Percentiles rank a stretch among this genome's conserved stretches.
These are phyloP conservation scores for Parauchenoglanis ngamensis DNA, from an alignment of 2,797 vertebrate genomes.

Conservation along the genomic window DNA sequence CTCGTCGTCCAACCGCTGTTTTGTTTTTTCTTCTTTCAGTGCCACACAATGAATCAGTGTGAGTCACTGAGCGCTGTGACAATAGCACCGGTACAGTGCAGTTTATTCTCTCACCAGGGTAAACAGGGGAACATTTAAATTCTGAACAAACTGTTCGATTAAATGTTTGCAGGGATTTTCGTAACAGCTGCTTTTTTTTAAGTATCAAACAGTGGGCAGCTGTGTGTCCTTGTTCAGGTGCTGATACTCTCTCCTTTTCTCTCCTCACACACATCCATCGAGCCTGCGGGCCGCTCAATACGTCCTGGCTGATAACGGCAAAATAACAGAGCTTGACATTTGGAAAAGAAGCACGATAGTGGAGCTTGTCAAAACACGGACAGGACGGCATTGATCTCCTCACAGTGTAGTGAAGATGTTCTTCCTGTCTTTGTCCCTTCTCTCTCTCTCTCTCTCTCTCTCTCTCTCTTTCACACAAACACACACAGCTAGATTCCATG, in stretches of 20 bases:
- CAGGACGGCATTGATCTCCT: conserved; percentile 57
- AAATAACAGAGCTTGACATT: conserved; percentile 61
- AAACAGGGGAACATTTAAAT: background rate
- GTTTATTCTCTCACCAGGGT: conserved; percentile 4
- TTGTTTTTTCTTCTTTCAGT: background rate
- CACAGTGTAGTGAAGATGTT: conserved; percentile 41
- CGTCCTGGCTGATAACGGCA: conserved; percentile 52
- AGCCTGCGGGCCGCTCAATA: conserved; percentile 57
- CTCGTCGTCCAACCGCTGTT: background rate
- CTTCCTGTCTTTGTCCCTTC: conserved; percentile 10
- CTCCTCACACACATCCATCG: conserved; percentile 42
- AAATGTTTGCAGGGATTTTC: background rate
- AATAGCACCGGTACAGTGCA: background rate
- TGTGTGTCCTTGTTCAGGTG: conserved; percentile 53
- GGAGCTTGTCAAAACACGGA: conserved; percentile 58
- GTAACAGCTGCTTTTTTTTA: background rate
- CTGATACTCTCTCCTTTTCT: conserved; percentile 44
- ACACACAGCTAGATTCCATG: background rate
- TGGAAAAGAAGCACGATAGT: conserved; percentile 58
- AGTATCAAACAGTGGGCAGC: conserved; percentile 29
- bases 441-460: background rate
- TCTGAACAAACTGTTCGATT: conserved; percentile 11
- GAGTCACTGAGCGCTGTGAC: background rate
- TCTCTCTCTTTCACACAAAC: background rate
- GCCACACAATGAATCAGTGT: background rate